Percentiles rank a stretch among this genome's conserved stretches.
These are phyloP conservation scores for Buteo buteo DNA, from an alignment of 2,113 vertebrate species.

Conservation along the genomic window DNA sequence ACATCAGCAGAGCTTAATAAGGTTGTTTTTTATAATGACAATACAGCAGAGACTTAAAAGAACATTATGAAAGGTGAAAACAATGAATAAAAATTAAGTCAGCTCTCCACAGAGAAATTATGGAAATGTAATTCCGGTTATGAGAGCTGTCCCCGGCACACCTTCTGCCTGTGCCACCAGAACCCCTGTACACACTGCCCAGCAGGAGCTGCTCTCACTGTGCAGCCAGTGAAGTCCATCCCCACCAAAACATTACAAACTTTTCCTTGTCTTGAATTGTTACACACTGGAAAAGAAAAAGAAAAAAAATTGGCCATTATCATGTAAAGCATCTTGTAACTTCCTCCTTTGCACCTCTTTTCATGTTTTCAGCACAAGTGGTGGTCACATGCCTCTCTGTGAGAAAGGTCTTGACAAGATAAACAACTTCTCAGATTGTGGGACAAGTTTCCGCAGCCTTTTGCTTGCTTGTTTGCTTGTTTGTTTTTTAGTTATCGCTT, in stretches of 20 bases:
- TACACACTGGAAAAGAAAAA: not conserved
- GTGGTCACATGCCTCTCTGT: not conserved
- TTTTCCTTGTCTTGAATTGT: not conserved
- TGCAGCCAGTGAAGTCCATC: not conserved
- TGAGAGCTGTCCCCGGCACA: not conserved
- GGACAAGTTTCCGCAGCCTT: not conserved
- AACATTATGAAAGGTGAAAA: not conserved
- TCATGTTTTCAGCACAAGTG: not conserved
- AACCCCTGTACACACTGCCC: not conserved
- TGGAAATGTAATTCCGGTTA: not conserved
- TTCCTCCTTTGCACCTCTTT: not conserved
- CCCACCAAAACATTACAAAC: not conserved
- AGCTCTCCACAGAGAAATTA: not conserved
- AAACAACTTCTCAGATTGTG: not conserved
- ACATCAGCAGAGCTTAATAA: not conserved
- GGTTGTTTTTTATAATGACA: not conserved
- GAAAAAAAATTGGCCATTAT: not conserved
- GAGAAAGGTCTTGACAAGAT: not conserved
- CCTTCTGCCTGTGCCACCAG: not conserved
- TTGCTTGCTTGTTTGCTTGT: not conserved
- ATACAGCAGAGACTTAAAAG: not conserved
- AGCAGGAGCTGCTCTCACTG: not conserved
- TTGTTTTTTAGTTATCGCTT: not conserved
- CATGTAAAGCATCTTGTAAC: not conserved
- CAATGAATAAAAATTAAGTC: not conserved